Base-by-base conservation (phyloP, 2,113 vertebrate species). In the Dryoscopus gambensis region DNA sequence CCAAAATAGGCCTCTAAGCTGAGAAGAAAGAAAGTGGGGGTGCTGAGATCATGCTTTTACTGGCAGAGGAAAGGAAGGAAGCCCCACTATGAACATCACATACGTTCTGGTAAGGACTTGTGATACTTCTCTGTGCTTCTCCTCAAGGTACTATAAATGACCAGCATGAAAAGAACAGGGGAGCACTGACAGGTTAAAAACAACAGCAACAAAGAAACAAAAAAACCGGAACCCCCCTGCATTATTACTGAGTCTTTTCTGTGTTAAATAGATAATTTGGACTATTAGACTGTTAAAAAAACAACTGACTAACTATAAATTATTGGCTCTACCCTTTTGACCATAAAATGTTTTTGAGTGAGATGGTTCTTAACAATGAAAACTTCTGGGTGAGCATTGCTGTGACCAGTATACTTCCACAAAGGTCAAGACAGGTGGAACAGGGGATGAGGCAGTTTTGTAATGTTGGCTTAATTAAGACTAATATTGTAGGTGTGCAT, bases 171-270 rank as follows among this genome's bases (percentile, higher is more conserved):
- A 42, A 49, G 19, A 9, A 11, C 9, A 52, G 14, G 63, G 22
- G 10, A 15, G 12, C 14, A 31, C 4, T 23, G 15, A 6, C 15
- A 64, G 23, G 24, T 52, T 57, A n/a, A 78, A 53, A 10, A 63
- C 31, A 76, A 35, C 19, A 77, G 4, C 20, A 56, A 23, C 4
- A 60, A 57, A 63, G 3, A 2, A 20, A 55, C 5, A 28, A 74
- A 49, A 1, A 40, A 42, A 31, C 3, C n/a, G n/a, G 27, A 22
- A 13, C 5, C 1, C 0, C 5, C 8, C 20, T 16, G 4, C 30
- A 15, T 60, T 64, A 59, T 64, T 49, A 74, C 7, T 23, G 17
- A 11, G 12, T 20, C 10, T 50, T 50, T 57, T 28, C 59, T 59
- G 11, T 42, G 52, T 74, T 57, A 64, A 83, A 40, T 52, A 80